Evolutionary conservation across 2,888 invertebrate genomes (phyloP), one percentile per base, ranked within the genome.

Genomic region (Cecidostiba fungosa): DNA sequence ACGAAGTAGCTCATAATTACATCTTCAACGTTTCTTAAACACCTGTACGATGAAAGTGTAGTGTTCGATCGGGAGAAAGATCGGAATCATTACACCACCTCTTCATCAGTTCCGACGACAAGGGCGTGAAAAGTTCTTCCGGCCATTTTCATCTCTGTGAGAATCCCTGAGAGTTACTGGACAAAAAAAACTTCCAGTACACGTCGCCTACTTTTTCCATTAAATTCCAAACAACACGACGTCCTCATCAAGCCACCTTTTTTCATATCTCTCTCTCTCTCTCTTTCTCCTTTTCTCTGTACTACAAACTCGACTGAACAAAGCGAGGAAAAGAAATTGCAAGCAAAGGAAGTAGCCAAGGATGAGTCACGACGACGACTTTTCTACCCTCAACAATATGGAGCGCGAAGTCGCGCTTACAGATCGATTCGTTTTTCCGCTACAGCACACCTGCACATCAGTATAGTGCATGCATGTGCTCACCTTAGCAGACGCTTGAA

Each of bases 371-470:
- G 12, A n/a, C 5, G 29, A 26, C 62, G 26, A 66, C 26, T 66
- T 29, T 66, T 66, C 19, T 10, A 23, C 10, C 23, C 29, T 3
- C 23, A 29, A 66, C 66, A 29, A 66, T 66, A 66, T 66, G 14
- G 29, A 66, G 29, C 66, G 29, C 23, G 26, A 66, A 66, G 12
- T 14, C 62, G 29, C 62, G 62, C 5, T n/a, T 1, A 5, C 5
- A 66, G 62, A 29, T 66, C 62, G 26, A 66, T 66, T 66, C 66
- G 66, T 29, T 29, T 66, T 26, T 66, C 66, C 66, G 29, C 10
- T 29, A n/a, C 14, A 66, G 3, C 4, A 29, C 66, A 26, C 29
- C 3, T 26, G 26, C 26, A 29, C 66, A 29, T 5, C 19, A n/a
- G n/a, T 3, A 59, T 6, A 23, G n/a, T n/a, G n/a, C n/a, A n/a